Evolutionary conservation across 2,113 vertebrate genomes (phyloP), one percentile per base, ranked within the genome.

Genomic region (Pomatorhinus ruficollis): DNA sequence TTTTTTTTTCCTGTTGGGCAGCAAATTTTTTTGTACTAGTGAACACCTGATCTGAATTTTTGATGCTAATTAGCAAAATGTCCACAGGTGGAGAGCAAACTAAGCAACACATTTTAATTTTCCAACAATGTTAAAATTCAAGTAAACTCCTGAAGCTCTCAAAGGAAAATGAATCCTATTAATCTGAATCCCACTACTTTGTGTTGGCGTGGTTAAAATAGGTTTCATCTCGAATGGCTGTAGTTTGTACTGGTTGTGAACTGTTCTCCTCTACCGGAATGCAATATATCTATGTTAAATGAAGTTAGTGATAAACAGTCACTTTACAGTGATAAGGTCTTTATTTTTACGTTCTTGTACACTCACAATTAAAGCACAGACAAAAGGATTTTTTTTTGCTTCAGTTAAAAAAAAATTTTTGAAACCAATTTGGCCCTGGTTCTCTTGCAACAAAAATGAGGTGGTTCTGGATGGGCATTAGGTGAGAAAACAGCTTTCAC

Each of bases 1-100:
- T 33, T 90, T 14, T 28, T 35, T 93, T 79, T 47, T 75, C 8
- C 40, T 44, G 8, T 40, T 77, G 44, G 84, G 44, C 64, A 90
- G 78, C 70, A 96, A 95, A 97, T 95, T 91, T 95, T 87, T 95
- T 96, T 84, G 45, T 95, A 42, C 49, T 31, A n/a, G 53, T 57
- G 72, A 90, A 96, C 60, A 85, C 54, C 45, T 69, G 68, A 94
- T 72, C 53, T 66, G 93, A 96, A 96, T 97, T 95, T 91, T 37
- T 82, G 45, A 75, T n/a, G 15, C n/a, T 92, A 77, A 77, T 82
- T 76, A 92, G 45, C 71, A 96, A 53, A 74, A 74, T 22, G 14
- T 70, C 74, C 78, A 66, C 42, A 84, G 71, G 59, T 77, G 33
- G 21, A 31, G 12, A 82, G n/a, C 35, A 91, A 89, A 81, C 24